Percentiles rank a stretch among this genome's conserved stretches.
These are phyloP conservation scores for Dasyprocta punctata DNA, from an alignment of 2,113 vertebrate species.

Conservation along the genomic window DNA sequence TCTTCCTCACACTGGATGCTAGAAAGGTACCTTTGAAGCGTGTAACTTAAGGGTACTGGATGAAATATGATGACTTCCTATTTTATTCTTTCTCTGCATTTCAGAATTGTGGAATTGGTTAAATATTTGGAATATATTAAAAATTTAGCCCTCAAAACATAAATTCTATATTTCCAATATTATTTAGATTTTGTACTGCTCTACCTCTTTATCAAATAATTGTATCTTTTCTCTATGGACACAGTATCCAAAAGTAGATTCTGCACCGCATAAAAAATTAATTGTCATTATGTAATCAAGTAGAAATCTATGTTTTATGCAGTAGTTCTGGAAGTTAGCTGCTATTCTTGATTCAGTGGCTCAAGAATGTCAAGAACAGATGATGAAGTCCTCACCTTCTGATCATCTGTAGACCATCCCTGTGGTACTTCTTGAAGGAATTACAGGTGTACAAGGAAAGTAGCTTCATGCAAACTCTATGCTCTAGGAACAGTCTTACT, in stretches of 20 bases:
- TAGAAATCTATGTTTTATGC: background rate
- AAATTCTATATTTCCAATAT: background rate
- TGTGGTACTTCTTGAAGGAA: background rate
- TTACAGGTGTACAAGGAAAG: background rate
- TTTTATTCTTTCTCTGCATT: background rate
- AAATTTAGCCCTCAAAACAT: background rate
- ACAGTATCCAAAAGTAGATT: background rate
- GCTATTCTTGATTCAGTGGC: background rate
- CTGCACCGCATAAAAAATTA: background rate
- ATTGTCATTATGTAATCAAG: background rate
- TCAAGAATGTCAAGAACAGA: background rate
- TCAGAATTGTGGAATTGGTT: background rate
- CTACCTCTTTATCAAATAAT: background rate
- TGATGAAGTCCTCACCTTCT: background rate
- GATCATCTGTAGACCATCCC: background rate
- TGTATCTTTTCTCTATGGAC: background rate
- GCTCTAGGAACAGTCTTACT: background rate
- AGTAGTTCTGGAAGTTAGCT: background rate
- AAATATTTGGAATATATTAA: background rate
- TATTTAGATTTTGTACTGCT: background rate
- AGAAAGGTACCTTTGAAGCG: background rate
- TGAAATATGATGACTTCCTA: background rate
- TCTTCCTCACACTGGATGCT: background rate
- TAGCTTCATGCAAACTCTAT: background rate
- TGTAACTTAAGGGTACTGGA: slow-evolving; percentile 3